Conservation (phyloP, 2,113 vertebrate species). For the Apistogramma diplotaenia region DNA sequence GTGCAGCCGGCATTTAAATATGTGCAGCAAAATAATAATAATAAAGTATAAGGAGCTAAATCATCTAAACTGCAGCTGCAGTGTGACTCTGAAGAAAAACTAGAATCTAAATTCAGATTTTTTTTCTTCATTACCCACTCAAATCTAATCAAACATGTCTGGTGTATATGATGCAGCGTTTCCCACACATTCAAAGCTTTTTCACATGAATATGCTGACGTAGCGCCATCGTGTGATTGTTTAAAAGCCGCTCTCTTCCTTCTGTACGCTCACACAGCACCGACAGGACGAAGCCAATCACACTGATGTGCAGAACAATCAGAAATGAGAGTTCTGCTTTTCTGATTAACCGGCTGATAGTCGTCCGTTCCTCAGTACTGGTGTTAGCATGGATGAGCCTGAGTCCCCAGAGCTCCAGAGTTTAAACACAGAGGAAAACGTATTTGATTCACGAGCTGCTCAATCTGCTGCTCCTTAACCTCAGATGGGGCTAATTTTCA, state of each 20-base stretch:
- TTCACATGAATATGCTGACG: not conserved
- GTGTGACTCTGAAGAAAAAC: not conserved
- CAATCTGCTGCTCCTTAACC: not conserved
- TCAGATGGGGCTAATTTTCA: not conserved
- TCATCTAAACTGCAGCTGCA: not conserved
- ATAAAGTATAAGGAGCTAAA: not conserved
- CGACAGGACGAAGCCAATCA: too few species aligned
- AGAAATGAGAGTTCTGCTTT: fast-evolving
- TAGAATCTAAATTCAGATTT: not conserved
- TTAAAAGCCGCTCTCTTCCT: not conserved
- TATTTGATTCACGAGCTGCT: not conserved
- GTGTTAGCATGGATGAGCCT: not conserved
- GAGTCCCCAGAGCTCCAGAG: not conserved
- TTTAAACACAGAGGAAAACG: not conserved
- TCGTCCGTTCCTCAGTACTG: not conserved
- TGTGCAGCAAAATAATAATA: too few species aligned
- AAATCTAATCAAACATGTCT: too few species aligned
- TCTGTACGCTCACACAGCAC: too few species aligned
- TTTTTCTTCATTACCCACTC: fast-evolving
- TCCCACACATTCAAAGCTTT: not conserved
- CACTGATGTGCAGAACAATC: fast-evolving
- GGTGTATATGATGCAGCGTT: not conserved
- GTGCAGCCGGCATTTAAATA: too few species aligned
- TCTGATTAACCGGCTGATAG: not conserved
- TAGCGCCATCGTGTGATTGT: not conserved